Evolutionary conservation across 92 coral and sea anemone species (phyloP), one percentile per base, ranked within the genome.

Genomic region (Metridium senile): DNA sequence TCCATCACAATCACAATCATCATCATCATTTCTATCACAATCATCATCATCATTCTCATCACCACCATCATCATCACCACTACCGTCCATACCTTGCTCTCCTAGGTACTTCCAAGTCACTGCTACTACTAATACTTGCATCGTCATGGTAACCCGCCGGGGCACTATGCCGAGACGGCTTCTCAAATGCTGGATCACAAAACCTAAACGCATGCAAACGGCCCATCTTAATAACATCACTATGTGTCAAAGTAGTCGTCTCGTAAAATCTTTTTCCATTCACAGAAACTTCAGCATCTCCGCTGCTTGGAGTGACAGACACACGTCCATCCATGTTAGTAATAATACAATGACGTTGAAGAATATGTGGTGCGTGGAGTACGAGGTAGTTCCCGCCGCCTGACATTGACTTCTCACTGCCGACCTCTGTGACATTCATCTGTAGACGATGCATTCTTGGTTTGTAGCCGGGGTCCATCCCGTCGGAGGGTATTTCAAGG

Each of bases 381-480:
- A 82, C 80, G 33, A 92, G 77, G 45, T 82, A 84, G 45, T 81
- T 85, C 11, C 83, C 90, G 31, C 88, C 87, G 25, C 93, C 85
- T 32, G 89, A 82, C 82, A 89, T 83, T 8, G 88, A 85, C 77
- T 83, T 92, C 46, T 92, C 97, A 56, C 97, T 92, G 26, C 97
- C 97, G 4, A 92, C 93, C 32, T 92, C 97, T 0, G 97, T 92
- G 53, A 89, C 89, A 63, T 86, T 89, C 97, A 92, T 92, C 49
- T 87, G 97, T 10, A 92, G 79, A 4, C 97, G 75, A 73, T 82
- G 82, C 33, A 85, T 45, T 45, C 82, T 64, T 31, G 91, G 87
- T 23, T 67, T 62, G 73, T 85, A 81, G 54, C 88, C 82, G 1
- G 89, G 32, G 13, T 92, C 93, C 26, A 74, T 82, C 0, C 91